Evolutionary conservation across 2,888 invertebrate species (phyloP), one percentile per base, ranked within the genome.

Genomic region (Pristionchus entomophagus): DNA sequence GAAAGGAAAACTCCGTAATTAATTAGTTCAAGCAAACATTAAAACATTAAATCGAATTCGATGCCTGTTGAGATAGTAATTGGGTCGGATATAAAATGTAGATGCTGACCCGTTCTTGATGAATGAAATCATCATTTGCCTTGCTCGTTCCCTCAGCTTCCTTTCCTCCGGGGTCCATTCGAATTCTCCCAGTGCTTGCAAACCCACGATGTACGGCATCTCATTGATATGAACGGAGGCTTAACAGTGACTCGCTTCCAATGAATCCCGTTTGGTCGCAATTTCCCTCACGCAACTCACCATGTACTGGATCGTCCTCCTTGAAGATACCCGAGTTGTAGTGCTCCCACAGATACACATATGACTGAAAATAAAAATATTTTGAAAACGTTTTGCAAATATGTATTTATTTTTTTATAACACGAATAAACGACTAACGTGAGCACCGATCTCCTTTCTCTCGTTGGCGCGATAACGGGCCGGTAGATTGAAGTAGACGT

Each of bases 191-290:
- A 88, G 19, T 2, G 87, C 85, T 29, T 87, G 86, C 85, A 87
- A 82, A 2, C 88, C 86, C 51, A 89, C 88, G 14, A 90, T 65
- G 65, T 90, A 90, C 22, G 88, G 87, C 73, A 88, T 88, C 38
- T 90, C 90, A 32, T 88, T 89, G 41, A 86, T 88, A 62, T 90
- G 90, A 17, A 87, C 86, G 3, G 88, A 86, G 0, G 88, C 89
- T 88, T 83, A 83, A 82, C 53, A 17, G 77, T 2, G 17, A 59
- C 0, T 2, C 26, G n/a, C n/a, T n/a, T n/a, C n/a, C n/a, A n/a
- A n/a, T n/a, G n/a, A 56, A 56, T 17, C n/a, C 56, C n/a, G 6
- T n/a, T 6, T 4, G 26, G 2, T 8, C 19, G 26, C 56, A 56
- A n/a, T 3, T 10, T 32, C 12, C 29, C 32, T 35, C 65, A 38